Evolutionary conservation across 2,113 vertebrate species (phyloP).

Genomic region (Nibea coibor): DNA sequence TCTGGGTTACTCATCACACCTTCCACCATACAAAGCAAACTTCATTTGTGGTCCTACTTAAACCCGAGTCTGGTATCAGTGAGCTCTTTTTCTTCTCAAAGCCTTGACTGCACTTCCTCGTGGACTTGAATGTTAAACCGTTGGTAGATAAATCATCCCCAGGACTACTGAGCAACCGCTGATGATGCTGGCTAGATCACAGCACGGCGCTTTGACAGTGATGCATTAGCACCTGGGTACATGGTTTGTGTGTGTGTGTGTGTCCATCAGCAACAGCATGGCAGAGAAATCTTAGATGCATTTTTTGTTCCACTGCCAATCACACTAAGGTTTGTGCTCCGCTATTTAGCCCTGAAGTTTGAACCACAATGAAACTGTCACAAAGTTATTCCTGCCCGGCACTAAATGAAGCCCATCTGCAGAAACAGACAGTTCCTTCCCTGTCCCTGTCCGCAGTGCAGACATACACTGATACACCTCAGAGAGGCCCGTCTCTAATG

Average conservation of each 20-base stretch:
- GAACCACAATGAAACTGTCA: conserved; percentile 67
- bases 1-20: conserved; percentile 61
- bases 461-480: conserved; percentile 56
- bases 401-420: conserved; percentile 74
- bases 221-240: conserved; percentile 52
- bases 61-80: conserved; percentile 31
- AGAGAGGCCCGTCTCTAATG: conserved; percentile 80
- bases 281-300: conserved; percentile 37
- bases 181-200: conserved; percentile 30
- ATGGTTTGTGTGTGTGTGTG: conserved; percentile 18
- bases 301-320: conserved; percentile 33
- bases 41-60: conserved; percentile 52
- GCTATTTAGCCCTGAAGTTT: conserved; percentile 42
- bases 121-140: conserved; percentile 47
- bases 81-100: conserved; percentile 17
- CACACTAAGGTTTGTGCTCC: conserved; percentile 32
- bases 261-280: conserved; percentile 43
- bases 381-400: conserved; percentile 66
- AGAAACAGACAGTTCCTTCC: conserved; percentile 65
- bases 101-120: conserved; percentile 34
- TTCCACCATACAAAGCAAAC: conserved; percentile 39
- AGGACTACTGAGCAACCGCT: conserved; percentile 18
- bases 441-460: conserved; percentile 52
- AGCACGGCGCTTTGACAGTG: conserved; percentile 30
- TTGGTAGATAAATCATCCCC: conserved; percentile 39